Conservation (phyloP, 1,140 invertebrate genomes). For the Chlorops oryzae region DNA sequence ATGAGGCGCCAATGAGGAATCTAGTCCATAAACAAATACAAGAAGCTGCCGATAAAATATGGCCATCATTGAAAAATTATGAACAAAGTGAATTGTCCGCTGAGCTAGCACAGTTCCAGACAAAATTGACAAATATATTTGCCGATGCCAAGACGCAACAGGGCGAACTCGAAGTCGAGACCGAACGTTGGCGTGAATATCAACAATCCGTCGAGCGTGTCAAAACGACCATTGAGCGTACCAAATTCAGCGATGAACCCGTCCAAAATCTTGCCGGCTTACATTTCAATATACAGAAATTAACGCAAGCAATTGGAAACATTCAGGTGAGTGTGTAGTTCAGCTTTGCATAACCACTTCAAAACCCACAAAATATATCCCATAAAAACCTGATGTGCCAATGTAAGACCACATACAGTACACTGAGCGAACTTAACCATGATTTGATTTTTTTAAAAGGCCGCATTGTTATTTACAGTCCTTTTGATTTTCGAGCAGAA, state of each 20-base stretch:
- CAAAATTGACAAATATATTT: constrained; percentile 71
- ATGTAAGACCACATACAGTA: too few species aligned
- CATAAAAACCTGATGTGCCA: too few species aligned
- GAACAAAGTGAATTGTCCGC: constrained; percentile 76
- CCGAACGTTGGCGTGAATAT: constrained; percentile 75
- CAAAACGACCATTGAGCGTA: constrained; percentile 63
- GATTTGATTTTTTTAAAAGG: too few species aligned
- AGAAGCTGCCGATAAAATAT: constrained; percentile 77
- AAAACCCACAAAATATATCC: too few species aligned
- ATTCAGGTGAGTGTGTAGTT: constrained; percentile 59
- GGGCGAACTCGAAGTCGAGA: constrained; percentile 67
- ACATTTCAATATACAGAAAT: constrained; percentile 72
- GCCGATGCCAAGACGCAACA: constrained; percentile 72
- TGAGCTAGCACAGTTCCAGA: constrained; percentile 71
- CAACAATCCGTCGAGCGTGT: constrained; percentile 67
- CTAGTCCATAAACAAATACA: constrained; percentile 75
- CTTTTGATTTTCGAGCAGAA: too few species aligned
- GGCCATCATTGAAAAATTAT: constrained; percentile 69
- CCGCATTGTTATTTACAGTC: too few species aligned
- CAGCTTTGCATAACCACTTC: neutral
- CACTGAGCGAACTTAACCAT: too few species aligned
- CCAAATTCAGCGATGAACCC: constrained; percentile 66
- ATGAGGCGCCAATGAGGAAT: constrained; percentile 69
- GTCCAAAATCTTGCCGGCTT: constrained; percentile 69
- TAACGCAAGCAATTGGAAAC: constrained; percentile 69